These are phyloP conservation scores for Chlorops oryzae DNA, from an alignment of 1,140 invertebrate species.

Conservation along the genomic window DNA sequence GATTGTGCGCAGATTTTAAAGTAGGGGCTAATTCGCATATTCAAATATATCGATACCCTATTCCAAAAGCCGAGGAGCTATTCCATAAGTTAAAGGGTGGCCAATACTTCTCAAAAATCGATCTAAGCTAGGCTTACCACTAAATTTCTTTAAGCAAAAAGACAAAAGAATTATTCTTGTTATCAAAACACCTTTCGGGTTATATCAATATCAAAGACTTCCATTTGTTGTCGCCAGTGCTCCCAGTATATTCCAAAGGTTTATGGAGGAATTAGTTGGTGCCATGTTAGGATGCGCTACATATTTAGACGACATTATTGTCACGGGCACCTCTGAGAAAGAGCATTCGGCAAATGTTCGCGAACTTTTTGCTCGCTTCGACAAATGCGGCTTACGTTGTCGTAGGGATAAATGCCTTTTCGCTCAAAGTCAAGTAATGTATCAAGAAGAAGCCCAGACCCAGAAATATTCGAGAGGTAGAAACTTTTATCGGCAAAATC, in stretches of 20 bases:
- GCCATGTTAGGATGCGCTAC: neutral
- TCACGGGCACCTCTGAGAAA: neutral
- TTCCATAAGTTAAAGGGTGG: too few species aligned
- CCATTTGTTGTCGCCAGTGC: neutral
- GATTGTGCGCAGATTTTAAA: too few species aligned
- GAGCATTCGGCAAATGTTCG: too few species aligned
- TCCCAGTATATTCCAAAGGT: neutral
- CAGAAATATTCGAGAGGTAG: neutral
- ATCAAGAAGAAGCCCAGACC: neutral
- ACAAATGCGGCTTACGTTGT: too few species aligned
- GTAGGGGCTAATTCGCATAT: neutral
- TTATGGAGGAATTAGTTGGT: neutral
- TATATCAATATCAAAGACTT: neutral
- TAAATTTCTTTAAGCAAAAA: too few species aligned
- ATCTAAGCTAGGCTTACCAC: neutral
- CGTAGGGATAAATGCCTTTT: neutral
- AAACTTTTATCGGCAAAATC: neutral
- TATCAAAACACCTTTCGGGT: neutral
- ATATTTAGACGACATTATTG: neutral
- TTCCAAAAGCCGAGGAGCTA: neutral
- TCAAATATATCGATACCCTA: neutral
- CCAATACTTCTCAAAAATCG: neutral
- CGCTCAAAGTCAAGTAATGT: neutral
- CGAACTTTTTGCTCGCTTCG: too few species aligned
- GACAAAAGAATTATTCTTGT: neutral